These are phyloP conservation scores for Oenanthe melanoleuca DNA, from an alignment of 2,113 vertebrate species.

Conservation along the genomic window DNA sequence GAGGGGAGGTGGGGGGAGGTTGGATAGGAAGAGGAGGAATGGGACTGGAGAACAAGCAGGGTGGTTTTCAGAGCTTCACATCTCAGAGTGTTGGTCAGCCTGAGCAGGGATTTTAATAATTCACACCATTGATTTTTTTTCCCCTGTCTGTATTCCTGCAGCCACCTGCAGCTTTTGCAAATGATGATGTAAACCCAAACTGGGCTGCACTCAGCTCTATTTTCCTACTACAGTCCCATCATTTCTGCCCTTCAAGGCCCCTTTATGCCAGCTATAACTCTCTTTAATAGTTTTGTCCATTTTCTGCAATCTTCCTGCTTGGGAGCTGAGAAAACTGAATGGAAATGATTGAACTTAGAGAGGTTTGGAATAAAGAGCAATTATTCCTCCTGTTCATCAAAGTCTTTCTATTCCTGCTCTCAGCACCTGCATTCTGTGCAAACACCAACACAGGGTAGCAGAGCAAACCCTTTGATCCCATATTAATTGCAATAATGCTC, in stretches of 20 bases:
- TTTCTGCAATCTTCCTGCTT: conserved; percentile 13
- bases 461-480: not conserved
- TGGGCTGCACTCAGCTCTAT: not conserved
- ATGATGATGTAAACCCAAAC: not conserved
- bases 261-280: conserved; percentile 13
- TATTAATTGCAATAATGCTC: not conserved
- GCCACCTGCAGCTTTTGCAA: conserved; percentile 27
- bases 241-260: not conserved
- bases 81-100: not conserved
- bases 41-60: not conserved
- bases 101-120: not conserved
- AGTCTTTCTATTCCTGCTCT: not conserved
- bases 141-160: not conserved
- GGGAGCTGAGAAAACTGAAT: not conserved
- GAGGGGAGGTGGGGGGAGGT: not conserved
- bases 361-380: not conserved
- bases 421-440: not conserved
- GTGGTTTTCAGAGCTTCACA: not conserved
- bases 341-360: not conserved
- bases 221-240: not conserved
- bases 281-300: conserved; percentile 26
- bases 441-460: not conserved
- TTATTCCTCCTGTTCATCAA: not conserved
- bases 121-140: not conserved
- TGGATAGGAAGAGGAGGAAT: not conserved